Evolutionary conservation across 2,797 vertebrate species (phyloP).

Genomic region (Spizella passerina): DNA sequence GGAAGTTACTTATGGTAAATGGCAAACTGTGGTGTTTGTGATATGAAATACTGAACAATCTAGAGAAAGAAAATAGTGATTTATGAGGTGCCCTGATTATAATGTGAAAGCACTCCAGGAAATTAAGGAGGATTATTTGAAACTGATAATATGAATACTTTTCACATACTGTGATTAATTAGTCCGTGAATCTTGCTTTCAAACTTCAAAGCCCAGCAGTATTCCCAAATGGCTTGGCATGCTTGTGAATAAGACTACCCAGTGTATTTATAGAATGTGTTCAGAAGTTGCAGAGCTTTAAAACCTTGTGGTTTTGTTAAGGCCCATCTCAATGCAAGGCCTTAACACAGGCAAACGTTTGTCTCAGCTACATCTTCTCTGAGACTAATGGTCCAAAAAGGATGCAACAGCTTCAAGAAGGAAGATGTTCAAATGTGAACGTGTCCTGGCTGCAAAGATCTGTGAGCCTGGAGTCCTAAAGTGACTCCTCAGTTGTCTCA

Average conservation of each 20-base stretch:
- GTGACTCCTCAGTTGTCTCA: neutral
- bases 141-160: slow-evolving; percentile 23
- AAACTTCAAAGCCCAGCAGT: slow-evolving; percentile 8
- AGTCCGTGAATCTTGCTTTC: neutral
- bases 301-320: neutral
- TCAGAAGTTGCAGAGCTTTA: neutral
- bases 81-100: neutral
- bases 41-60: neutral
- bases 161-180: neutral
- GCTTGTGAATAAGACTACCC: neutral
- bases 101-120: neutral
- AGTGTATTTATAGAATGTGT: neutral
- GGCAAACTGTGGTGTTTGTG: neutral
- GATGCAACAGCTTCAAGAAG: neutral
- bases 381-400: neutral
- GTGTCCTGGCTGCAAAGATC: neutral
- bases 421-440: neutral
- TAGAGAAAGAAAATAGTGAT: neutral
- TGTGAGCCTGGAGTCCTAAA: neutral
- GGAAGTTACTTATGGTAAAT: neutral
- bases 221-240: slow-evolving; percentile 2
- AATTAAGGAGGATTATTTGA: neutral
- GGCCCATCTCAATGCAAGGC: neutral
- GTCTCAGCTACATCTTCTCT: neutral
- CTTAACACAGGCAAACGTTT: neutral